Percentiles rank a stretch among this genome's conserved stretches.
These are phyloP conservation scores for Tympanuchus pallidicinctus DNA, from an alignment of 2,113 vertebrate genomes.

Conservation along the genomic window DNA sequence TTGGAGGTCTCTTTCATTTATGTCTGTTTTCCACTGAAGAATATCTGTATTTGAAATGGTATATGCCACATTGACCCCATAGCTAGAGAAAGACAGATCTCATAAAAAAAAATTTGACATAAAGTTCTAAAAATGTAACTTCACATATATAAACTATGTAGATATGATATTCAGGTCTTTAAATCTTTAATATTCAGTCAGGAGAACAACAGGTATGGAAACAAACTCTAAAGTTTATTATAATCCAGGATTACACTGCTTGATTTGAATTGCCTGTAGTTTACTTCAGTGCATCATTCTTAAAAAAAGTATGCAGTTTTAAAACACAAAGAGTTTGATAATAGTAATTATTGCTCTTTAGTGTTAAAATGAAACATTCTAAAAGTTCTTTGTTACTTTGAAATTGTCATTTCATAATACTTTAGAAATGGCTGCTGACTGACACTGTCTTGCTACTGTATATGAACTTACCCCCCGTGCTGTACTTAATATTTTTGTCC, in stretches of 20 bases:
- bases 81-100: not conserved
- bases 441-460: not conserved
- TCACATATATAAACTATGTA: not conserved
- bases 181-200: not conserved
- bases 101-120: constrained; percentile 19
- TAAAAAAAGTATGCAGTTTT: not conserved
- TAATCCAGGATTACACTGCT: not conserved
- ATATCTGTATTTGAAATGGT: not conserved
- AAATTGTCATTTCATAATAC: not conserved
- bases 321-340: not conserved
- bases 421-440: not conserved
- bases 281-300: not conserved
- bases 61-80: not conserved
- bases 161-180: not conserved
- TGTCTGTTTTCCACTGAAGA: not conserved
- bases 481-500: not conserved
- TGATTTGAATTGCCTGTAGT: not conserved
- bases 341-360: accelerated
- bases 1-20: not conserved
- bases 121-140: not conserved
- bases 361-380: not conserved
- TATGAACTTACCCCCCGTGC: not conserved
- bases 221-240: not conserved
- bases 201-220: not conserved
- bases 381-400: not conserved